A percentile compares a stretch with the other conserved stretches of the same genome.
Conservation (phyloP, 2,888 invertebrate species). For the Drosophila engyochracea region DNA sequence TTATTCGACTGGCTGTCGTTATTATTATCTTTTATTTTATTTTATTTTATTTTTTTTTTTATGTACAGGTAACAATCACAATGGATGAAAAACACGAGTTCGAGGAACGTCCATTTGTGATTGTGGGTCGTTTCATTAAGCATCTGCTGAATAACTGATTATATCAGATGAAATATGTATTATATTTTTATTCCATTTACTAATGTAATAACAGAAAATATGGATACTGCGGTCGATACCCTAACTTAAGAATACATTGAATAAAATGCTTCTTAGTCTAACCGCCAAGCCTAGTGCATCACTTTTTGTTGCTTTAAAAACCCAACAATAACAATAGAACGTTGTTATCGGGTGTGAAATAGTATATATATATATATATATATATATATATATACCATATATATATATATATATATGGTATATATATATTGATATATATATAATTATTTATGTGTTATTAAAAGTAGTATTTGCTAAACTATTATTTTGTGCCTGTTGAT, state of each 20-base stretch:
- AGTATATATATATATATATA: too few species aligned
- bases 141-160: conserved; percentile 62
- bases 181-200: too few species aligned
- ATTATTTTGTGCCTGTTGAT: background rate
- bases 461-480: background rate
- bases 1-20: background rate
- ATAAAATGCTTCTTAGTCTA: too few species aligned
- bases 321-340: too few species aligned
- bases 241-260: too few species aligned
- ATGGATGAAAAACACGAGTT: conserved; percentile 87
- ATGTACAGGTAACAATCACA: conserved; percentile 83
- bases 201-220: too few species aligned
- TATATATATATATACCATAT: too few species aligned
- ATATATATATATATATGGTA: background rate
- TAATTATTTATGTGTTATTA: background rate
- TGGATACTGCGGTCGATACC: too few species aligned
- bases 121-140: conserved; percentile 89
- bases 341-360: too few species aligned
- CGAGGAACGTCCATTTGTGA: conserved; percentile 87
- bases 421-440: background rate
- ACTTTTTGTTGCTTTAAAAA: too few species aligned
- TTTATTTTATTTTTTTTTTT: background rate
- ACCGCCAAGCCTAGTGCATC: too few species aligned
- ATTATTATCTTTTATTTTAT: background rate
- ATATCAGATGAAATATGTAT: background rate